Conservation (phyloP, 2,113 vertebrate species). For the Acinonyx jubatus region DNA sequence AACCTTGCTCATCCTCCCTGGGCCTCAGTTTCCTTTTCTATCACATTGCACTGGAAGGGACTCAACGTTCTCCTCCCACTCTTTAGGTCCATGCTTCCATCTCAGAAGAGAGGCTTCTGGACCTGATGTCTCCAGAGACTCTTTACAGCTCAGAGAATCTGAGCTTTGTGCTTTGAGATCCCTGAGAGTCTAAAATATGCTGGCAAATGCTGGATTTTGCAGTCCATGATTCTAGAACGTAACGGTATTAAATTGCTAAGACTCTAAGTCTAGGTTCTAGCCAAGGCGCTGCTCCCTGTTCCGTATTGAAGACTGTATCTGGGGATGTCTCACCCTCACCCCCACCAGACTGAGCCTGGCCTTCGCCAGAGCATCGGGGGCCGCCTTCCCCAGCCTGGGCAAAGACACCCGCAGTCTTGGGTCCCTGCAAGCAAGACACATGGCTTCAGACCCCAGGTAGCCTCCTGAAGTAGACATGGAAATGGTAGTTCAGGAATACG, state of each 20-base stretch:
- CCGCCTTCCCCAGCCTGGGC: neutral
- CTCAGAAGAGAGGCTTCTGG: neutral
- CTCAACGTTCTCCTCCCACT: neutral
- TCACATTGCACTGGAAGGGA: neutral
- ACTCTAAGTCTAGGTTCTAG: neutral
- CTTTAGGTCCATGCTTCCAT: neutral
- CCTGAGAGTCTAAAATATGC: neutral
- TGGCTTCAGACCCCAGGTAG: neutral
- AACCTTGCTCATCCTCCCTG: neutral
- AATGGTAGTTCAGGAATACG: neutral
- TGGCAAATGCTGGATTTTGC: neutral
- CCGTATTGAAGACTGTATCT: neutral
- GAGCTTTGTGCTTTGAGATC: constrained; percentile 8
- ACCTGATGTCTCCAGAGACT: neutral
- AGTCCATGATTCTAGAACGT: neutral
- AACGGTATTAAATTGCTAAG: neutral
- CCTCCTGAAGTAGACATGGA: neutral
- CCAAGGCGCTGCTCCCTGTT: neutral
- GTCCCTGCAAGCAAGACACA: neutral
- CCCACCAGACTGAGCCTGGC: neutral
- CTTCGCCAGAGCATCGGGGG: neutral
- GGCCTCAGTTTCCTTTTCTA: neutral
- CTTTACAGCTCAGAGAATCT: neutral
- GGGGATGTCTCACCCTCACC: neutral
- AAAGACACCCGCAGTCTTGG: neutral